Percentiles rank a stretch among this genome's conserved stretches.
Conservation (phyloP, 2,888 invertebrate species). For the Alentia gelatinosa region DNA sequence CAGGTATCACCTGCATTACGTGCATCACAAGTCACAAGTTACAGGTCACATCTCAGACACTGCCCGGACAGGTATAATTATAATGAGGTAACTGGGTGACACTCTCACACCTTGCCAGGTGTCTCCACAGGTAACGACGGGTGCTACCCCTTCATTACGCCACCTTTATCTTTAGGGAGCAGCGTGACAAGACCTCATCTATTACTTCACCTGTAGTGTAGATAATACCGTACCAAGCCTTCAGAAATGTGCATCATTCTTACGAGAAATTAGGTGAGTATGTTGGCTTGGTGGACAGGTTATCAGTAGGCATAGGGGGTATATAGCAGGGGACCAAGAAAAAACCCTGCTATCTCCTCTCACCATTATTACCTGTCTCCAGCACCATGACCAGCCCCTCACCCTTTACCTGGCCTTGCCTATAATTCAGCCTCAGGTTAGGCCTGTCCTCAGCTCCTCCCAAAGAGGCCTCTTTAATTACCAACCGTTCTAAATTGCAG, state of each 20-base stretch:
- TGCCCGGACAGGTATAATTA: not conserved
- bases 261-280: not conserved
- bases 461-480: not conserved
- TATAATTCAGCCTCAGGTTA: not conserved
- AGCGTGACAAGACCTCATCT: not conserved
- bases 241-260: not conserved
- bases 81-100: not conserved
- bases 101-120: not conserved
- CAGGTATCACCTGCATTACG: too few relatives aligned
- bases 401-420: not conserved
- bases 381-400: not conserved
- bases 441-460: not conserved
- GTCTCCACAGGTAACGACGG: not conserved
- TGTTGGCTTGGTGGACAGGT: not conserved
- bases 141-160: not conserved
- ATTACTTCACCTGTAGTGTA: slow-evolving; percentile 1
- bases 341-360: not conserved
- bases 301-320: not conserved
- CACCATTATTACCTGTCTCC: not conserved
- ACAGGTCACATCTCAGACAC: too few relatives aligned
- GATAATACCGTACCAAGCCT: not conserved
- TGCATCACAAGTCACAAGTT: too few relatives aligned
- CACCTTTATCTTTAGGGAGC: not conserved
- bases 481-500: not conserved
- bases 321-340: not conserved